phyloP scores from a whole-genome alignment of 2,113 vertebrate species.

The Poicephalus meyeri region DNA sequence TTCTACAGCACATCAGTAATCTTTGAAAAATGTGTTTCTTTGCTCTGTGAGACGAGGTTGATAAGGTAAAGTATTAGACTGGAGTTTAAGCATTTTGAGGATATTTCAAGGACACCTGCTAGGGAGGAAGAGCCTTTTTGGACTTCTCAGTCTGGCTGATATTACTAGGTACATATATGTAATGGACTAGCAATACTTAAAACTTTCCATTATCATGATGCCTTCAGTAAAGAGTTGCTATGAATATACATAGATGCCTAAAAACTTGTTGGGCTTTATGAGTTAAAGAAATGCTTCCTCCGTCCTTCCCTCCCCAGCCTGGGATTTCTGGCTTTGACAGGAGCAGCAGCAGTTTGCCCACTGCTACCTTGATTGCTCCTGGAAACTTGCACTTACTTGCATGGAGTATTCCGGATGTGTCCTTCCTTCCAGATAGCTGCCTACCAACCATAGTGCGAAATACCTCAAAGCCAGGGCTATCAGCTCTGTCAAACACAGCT shows the following conservation, averaged over 20 bases:
- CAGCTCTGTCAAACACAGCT: not conserved
- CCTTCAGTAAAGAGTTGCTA: not conserved
- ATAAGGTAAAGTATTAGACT: conserved; percentile 6
- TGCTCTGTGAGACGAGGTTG: not conserved
- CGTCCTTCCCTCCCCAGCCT: not conserved
- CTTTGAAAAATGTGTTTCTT: conserved; percentile 33
- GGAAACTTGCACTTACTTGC: not conserved
- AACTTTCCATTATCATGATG: not conserved
- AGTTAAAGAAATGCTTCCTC: not conserved
- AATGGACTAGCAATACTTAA: not conserved
- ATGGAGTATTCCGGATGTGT: not conserved
- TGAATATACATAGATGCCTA: not conserved
- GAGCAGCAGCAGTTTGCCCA: not conserved
- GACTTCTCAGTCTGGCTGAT: not conserved
- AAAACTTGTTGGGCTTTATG: not conserved
- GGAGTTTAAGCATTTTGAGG: not conserved
- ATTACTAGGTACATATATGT: not conserved
- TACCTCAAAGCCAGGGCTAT: not conserved
- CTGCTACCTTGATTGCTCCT: not conserved
- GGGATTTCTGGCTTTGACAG: not conserved
- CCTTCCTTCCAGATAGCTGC: not conserved
- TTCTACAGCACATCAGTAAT: not conserved
- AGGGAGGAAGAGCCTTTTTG: not conserved
- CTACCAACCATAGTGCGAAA: not conserved
- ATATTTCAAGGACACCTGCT: conserved; percentile 18